Base-by-base conservation (phyloP, 1,140 invertebrate genomes). In the Babylonia areolata region DNA sequence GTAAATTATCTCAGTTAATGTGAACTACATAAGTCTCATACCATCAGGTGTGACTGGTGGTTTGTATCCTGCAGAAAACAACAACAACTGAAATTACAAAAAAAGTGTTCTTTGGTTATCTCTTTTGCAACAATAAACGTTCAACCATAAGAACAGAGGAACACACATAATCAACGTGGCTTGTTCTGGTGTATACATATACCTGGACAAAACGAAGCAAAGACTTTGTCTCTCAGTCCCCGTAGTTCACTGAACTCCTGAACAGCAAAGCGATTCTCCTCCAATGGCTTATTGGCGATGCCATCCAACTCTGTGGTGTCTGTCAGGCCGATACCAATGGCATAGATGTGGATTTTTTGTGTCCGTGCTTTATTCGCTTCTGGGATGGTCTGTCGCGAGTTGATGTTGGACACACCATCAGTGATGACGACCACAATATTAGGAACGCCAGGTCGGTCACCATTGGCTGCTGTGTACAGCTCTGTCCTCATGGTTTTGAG, bases 401-500 rank as follows among this genome's bases (percentile, higher is more conserved):
- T 92, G 64, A 91, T 89, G 79, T 93, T 92, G 20, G 93, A 94
- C 15, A 90, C 87, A 82, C 93, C 93, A 86, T 94, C 93, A 37
- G 93, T 93, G 20, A 94, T 40, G 6, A 94, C 64, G 23, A 93
- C 88, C n/a, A 82, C 88, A 31, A 93, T 85, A 77, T 93, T 92
- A 28, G 82, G 84, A 1, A 90, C 91, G 42, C 85, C 86, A 5
- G 87, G 87, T 77, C 93, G 85, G 73, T 93, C 93, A 0, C 93
- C 93, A 84, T 92, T 88, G 37, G 20, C 35, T 31, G 46, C 73
- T 12, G 86, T 88, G 85, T 92, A 94, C 89, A 93, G 90, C 42
- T 91, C 35, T 35, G 85, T 84, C 28, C 90, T 82, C 87, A 93
- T 89, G 51, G 89, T 86, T 46, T 89, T 88, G 0, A 94, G 86